A percentile compares a stretch with the other conserved stretches of the same genome.
Evolutionary conservation across 2,888 invertebrate species (phyloP).

Genomic region (Pyrochroa serraticornis): DNA sequence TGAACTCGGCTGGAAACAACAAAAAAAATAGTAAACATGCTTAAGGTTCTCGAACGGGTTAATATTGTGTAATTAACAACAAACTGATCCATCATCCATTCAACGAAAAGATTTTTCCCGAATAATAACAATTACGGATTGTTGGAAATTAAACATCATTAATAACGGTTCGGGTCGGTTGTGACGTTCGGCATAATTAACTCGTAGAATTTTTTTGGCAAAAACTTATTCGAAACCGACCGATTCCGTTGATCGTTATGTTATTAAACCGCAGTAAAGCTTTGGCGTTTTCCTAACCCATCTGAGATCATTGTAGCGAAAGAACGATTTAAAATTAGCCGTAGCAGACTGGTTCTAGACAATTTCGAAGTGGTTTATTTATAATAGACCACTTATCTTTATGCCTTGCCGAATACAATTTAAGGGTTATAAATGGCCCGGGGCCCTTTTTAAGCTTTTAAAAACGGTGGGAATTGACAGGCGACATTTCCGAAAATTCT

Average conservation of each 20-base stretch:
- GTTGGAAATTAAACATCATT: too few relatives aligned
- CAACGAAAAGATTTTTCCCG: too few relatives aligned
- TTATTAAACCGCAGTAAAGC: constrained; percentile 6
- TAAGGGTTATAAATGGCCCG: constrained; percentile 24
- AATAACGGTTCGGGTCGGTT: too few relatives aligned
- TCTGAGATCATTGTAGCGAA: constrained; percentile 5
- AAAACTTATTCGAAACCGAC: neutral
- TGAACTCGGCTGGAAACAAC: constrained; percentile 8
- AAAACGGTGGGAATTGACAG: constrained; percentile 4
- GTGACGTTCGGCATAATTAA: too few relatives aligned
- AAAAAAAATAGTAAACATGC: neutral
- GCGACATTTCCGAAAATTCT: constrained; percentile 5
- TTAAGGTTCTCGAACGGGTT: too few relatives aligned
- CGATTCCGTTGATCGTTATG: constrained; percentile 5
- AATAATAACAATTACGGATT: too few relatives aligned
- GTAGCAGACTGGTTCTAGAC: constrained; percentile 25
- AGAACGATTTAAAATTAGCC: constrained; percentile 20
- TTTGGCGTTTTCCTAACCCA: neutral
- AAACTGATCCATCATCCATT: too few relatives aligned
- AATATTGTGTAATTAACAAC: too few relatives aligned
- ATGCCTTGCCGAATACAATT: constrained; percentile 20
- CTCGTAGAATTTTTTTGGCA: too few relatives aligned
- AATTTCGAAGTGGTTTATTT: constrained; percentile 22
- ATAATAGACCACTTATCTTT: constrained; percentile 30
- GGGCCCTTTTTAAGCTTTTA: constrained; percentile 2